Evolutionary conservation across 1,140 invertebrate genomes (phyloP), one percentile per base, ranked within the genome.

Genomic region (Orussus abietinus): DNA sequence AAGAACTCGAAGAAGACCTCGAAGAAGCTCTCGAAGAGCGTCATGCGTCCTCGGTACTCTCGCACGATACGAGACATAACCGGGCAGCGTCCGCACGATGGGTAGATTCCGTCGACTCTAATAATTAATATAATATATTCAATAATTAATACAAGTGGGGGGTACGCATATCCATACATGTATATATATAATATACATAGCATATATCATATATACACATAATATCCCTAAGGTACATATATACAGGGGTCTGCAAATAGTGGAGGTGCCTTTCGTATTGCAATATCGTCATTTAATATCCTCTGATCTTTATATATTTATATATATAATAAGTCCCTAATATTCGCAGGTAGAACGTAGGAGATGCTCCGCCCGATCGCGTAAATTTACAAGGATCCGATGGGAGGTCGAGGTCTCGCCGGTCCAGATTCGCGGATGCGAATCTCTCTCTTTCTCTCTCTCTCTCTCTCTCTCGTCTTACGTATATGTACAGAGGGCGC

Each of bases 161-260:
- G 31, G 42, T 64, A 63, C 61, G 54, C 51, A 54, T 57, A 59
- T 59, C 47, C 54, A 59, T 64, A 61, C 57, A 56, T 57, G 61
- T 59, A 47, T 53, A 55, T 57, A 58, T 55, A 53, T 28, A 54
- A 49, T 49, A 45, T 49, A 36, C 38, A 47, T 55, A 52, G 55
- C 52, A 53, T 56, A 62, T 64, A 60, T 57, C 59, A 65, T 57
- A 53, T 47, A 50, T 57, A 57, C n/a, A 58, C 64, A 57, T 70
- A 64, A 68, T 70, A 70, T 69, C 64, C 67, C 66, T 72, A 70
- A 61, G 69, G 66, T 70, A 70, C 66, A 67, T 72, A 70, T 72
- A 51, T 72, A 72, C 69, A 72, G 18, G 57, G 55, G 59, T 42
- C 55, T 66, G 65, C 62, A 61, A 62, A 57, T 64, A 62, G 44